Evolutionary conservation across 2,888 invertebrate genomes (phyloP), one percentile per base, ranked within the genome.

Genomic region (Drosophila tanythrix): DNA sequence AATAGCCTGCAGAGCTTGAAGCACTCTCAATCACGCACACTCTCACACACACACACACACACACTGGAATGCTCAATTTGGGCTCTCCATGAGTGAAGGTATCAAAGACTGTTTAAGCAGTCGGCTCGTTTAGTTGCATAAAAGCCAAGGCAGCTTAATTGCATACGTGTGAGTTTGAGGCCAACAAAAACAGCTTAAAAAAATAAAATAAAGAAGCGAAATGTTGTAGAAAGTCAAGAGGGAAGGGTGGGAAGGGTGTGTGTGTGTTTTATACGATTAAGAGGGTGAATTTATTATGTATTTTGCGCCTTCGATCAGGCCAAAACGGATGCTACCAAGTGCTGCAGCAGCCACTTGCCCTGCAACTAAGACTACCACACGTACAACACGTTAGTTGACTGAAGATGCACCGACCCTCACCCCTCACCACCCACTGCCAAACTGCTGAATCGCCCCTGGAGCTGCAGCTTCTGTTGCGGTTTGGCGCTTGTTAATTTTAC

Each of bases 401-500:
- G 65, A 81, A 78, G 81, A 81, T 73, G 73, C 73, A 78, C 60
- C 81, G 72, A 78, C 64, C 72, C 81, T 76, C 48, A 69, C 57
- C 58, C 6, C 21, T n/a, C 35, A 29, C 46, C n/a, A 36, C 11
- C n/a, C 27, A 13, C 10, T 27, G 3, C 21, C n/a, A 11, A 27
- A 40, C 3, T 35, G 21, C 21, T 52, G 15, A 21, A 33, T 52
- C 3, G 31, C 1, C 27, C 43, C 31, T 62, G 40, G 21, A 38
- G 36, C 38, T 27, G 27, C 10, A 38, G 43, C 64, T 61, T 76
- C 73, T 67, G 81, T 60, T 82, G 83, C 82, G 90, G 90, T 73
- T 87, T 81, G 86, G 82, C 75, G 88, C 89, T 87, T 89, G 87
- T 90, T 90, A 90, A 87, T 87, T 87, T 87, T 89, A 74, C 85